These are phyloP conservation scores for Druceiella hillmani DNA, from an alignment of 2,888 invertebrate genomes.

Conservation along the genomic window DNA sequence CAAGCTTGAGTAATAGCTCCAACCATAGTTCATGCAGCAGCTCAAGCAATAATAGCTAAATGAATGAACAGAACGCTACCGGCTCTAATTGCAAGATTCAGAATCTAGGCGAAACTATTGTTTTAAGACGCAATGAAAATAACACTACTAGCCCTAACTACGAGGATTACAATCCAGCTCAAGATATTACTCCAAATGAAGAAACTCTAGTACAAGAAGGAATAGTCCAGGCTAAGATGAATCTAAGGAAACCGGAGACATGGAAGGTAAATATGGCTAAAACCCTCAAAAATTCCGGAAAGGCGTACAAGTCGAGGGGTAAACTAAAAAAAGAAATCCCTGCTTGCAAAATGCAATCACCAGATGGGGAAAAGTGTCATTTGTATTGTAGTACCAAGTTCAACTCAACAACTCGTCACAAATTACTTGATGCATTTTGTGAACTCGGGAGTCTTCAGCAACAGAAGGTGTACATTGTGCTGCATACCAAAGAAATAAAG, in stretches of 20 bases:
- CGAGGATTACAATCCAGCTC: no score
- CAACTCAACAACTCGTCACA: constrained; percentile 11
- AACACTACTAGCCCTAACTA: no score
- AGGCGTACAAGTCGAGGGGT: constrained; percentile 13
- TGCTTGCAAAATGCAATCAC: constrained; percentile 11
- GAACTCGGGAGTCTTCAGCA: constrained; percentile 11
- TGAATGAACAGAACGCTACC: constrained; percentile 2
- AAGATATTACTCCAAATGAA: no score
- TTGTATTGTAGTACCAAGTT: no score
- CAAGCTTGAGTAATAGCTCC: no score
- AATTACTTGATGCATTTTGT: constrained; percentile 12
- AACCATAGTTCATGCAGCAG: constrained; percentile 3
- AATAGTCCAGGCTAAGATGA: constrained; percentile 6
- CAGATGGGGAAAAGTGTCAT: constrained; percentile 17
- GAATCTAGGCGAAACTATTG: no score
- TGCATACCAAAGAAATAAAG: constrained; percentile 10
- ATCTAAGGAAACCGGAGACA: constrained; percentile 5
- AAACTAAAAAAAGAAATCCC: constrained; percentile 12
- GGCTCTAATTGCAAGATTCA: no score
- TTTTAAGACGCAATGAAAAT: no score
- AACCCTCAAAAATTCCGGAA: constrained; percentile 9
- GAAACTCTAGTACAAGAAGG: no score
- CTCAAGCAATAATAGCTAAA: constrained; percentile 4
- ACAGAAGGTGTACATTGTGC: constrained; percentile 13
- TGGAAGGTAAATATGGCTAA: constrained; percentile 13